Evolutionary conservation across 1,140 invertebrate genomes (phyloP), one percentile per base, ranked within the genome.

Genomic region (Drosophila kurseongensis): DNA sequence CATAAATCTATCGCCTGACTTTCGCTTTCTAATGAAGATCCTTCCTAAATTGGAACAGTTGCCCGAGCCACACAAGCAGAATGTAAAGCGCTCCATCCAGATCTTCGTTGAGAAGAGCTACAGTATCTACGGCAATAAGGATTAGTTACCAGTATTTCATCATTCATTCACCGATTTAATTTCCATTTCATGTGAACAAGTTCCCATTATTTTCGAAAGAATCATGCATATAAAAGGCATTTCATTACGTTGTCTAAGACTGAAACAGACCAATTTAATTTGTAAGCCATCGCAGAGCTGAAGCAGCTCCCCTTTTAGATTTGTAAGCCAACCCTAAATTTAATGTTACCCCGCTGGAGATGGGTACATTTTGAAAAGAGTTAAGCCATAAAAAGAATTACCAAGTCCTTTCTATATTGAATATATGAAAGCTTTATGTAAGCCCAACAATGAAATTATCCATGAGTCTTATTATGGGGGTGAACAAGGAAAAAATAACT

Each of bases 11-110:
- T 91, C 91, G 18, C 78, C 81, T 3, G 91, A 92, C 52, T 92
- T 92, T 57, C 84, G 89, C 2, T 92, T 92, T 4, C 88, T 92
- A 0, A 92, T 92, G 88, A 91, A 92, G 51, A 92, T 92, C 52
- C 42, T 92, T 35, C 90, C 91, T 18, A 91, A 86, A 4, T 32
- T 92, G 75, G 91, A 92, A 47, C 80, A 85, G 52, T 74, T 91
- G 18, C 88, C 91, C 1, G 91, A 92, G 18, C 91, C 91, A 5
- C 91, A 91, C 47, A 92, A 92, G 29, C 84, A 80, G 42, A 72
- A 90, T 44, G 91, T 92, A 6, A 92, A 92, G 62, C 82, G 80
- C 23, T 90, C 84, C 36, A 92, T 92, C 44, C 91, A 92, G 47
- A 90, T 83, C 27, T 90, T 92, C 36, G 80, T 92, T 5, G 88